These are phyloP conservation scores for Regulus satrapa DNA, from an alignment of 2,113 vertebrate species.

Conservation along the genomic window DNA sequence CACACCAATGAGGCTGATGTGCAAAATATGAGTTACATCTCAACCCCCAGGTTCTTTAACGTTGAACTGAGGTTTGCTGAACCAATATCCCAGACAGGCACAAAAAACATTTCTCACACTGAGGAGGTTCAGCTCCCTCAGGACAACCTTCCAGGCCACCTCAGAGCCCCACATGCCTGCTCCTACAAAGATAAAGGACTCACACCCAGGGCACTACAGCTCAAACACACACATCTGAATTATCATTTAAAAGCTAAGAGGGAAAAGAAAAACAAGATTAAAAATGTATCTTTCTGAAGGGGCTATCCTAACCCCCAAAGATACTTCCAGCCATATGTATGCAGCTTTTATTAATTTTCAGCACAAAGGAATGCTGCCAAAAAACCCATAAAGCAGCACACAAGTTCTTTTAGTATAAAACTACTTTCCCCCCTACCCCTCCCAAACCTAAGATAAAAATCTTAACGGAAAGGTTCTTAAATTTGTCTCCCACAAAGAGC, in stretches of 20 bases:
- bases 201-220: neutral
- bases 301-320: neutral
- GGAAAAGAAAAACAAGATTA: neutral
- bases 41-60: neutral
- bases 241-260: neutral
- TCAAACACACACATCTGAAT: neutral
- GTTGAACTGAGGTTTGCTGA: neutral
- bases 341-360: neutral
- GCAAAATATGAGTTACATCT: neutral
- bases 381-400: neutral
- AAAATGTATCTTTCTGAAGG: neutral
- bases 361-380: neutral
- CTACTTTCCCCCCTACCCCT: neutral
- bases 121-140: neutral
- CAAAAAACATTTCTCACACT: neutral
- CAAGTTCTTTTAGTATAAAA: neutral
- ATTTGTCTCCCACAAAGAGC: neutral
- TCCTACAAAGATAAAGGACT: neutral
- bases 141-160: neutral
- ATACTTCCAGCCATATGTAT: neutral
- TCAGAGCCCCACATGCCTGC: neutral
- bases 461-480: slow-evolving; percentile 17
- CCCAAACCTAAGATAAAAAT: neutral
- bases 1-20: neutral
- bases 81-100: neutral